Evolutionary conservation across 2,113 vertebrate species (phyloP).

Genomic region (Bagarius yarrelli): DNA sequence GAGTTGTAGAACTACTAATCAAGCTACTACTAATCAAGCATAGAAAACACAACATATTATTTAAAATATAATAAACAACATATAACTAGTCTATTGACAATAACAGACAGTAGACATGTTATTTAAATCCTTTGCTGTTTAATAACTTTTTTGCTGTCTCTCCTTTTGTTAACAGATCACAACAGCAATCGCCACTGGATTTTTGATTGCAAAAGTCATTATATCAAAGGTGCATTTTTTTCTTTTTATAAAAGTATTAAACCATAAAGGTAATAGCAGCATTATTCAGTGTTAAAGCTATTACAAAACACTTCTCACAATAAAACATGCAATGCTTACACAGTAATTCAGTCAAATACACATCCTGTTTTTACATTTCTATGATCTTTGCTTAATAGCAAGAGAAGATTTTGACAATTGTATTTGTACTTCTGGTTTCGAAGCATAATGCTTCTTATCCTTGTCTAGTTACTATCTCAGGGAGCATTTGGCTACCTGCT

Average conservation of each 20-base stretch:
- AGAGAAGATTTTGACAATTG: too few species aligned
- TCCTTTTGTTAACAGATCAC: conserved; percentile 78
- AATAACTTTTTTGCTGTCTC: background rate
- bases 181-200: conserved; percentile 88
- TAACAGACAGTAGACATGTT: background rate
- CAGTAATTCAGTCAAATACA: background rate
- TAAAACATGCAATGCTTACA: background rate
- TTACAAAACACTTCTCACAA: background rate
- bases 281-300: background rate
- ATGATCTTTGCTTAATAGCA: too few species aligned
- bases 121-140: background rate
- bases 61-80: background rate
- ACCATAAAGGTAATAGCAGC: background rate
- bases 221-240: conserved; percentile 83
- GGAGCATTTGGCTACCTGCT: conserved; percentile 94
- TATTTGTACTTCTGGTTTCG: too few species aligned
- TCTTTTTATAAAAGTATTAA: background rate
- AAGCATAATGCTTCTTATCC: conserved; percentile 20
- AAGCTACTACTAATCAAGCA: too few species aligned
- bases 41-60: too few species aligned
- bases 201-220: conserved; percentile 93
- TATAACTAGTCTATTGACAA: background rate
- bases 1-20: background rate
- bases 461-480: conserved; percentile 85
- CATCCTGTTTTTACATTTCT: too few species aligned